Conservation (phyloP, 2,888 invertebrate species). For the Protodeltote pygarga region DNA sequence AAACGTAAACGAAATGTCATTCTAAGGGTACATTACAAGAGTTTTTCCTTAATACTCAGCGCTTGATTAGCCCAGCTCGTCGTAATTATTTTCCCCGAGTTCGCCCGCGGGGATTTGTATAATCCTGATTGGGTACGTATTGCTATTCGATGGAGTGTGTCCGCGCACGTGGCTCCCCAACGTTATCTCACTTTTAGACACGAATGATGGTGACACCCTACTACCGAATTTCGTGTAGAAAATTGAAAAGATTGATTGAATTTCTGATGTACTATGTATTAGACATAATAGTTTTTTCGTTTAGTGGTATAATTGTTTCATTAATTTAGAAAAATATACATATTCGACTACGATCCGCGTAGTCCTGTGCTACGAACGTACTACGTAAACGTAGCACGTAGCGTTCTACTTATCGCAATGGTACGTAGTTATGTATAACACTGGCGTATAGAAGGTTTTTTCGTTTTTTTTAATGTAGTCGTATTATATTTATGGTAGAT, state of each 20-base stretch:
- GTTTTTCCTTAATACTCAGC: constrained; percentile 75
- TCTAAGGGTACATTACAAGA: constrained; percentile 48
- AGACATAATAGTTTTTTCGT: constrained; percentile 25
- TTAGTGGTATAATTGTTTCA: neutral
- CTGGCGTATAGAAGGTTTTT: too few relatives aligned
- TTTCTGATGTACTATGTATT: constrained; percentile 29
- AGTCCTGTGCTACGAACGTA: too few relatives aligned
- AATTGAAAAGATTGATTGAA: constrained; percentile 53
- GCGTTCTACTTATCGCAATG: too few relatives aligned
- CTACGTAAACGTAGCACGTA: too few relatives aligned
- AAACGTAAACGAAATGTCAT: constrained; percentile 54
- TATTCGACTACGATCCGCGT: too few relatives aligned
- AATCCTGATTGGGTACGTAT: constrained; percentile 86
- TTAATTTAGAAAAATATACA: too few relatives aligned
- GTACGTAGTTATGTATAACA: too few relatives aligned
- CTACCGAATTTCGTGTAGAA: constrained; percentile 42
- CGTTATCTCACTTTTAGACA: constrained; percentile 68
- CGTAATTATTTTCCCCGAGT: constrained; percentile 81
- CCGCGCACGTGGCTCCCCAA: constrained; percentile 73
- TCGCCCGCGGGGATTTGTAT: constrained; percentile 80
- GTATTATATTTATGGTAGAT: too few relatives aligned
- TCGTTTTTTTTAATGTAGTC: too few relatives aligned
- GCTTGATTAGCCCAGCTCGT: constrained; percentile 79
- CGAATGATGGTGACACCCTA: constrained; percentile 53
- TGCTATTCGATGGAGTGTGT: constrained; percentile 83